Percentiles rank a stretch among this genome's conserved stretches.
Conservation (phyloP, 2,888 invertebrate species). For the Drosophila paramelanica region DNA sequence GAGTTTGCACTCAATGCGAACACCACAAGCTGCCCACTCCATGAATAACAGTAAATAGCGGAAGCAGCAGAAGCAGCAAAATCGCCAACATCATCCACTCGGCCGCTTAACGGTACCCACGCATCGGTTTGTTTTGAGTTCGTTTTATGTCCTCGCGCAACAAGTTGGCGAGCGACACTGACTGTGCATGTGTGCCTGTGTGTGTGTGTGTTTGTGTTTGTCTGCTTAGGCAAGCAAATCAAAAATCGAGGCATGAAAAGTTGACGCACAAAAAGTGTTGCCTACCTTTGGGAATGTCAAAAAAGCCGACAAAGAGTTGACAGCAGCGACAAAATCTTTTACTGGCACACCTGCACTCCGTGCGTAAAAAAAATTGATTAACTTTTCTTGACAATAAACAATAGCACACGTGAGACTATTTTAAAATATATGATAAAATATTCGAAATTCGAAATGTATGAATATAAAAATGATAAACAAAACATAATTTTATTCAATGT, state of each 20-base stretch:
- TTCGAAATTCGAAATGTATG: too few relatives aligned
- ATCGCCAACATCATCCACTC: background rate
- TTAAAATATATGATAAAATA: too few relatives aligned
- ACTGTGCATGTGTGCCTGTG: slow-evolving; percentile 3
- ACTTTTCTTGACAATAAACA: background rate
- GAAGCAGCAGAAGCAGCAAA: background rate
- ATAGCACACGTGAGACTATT: too few relatives aligned
- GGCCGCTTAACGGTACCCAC: slow-evolving; percentile 36
- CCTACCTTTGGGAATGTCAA: slow-evolving; percentile 55
- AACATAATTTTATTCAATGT: too few relatives aligned
- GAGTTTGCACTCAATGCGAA: slow-evolving; percentile 37
- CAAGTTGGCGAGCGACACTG: slow-evolving; percentile 54
- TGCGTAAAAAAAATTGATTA: background rate
- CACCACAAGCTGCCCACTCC: slow-evolving; percentile 1
- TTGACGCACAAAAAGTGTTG: slow-evolving; percentile 50
- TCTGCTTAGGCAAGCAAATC: slow-evolving; percentile 34
- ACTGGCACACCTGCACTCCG: background rate
- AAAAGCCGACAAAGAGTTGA: background rate
- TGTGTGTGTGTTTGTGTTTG: slow-evolving; percentile 2
- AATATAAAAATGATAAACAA: too few relatives aligned
- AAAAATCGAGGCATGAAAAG: slow-evolving; percentile 35
- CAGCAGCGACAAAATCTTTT: background rate
- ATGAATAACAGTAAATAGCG: background rate
- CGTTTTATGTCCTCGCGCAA: slow-evolving; percentile 59
- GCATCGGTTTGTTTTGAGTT: slow-evolving; percentile 68